These are phyloP conservation scores for Calidris pugnax DNA, from an alignment of 2,113 vertebrate genomes.

Conservation along the genomic window DNA sequence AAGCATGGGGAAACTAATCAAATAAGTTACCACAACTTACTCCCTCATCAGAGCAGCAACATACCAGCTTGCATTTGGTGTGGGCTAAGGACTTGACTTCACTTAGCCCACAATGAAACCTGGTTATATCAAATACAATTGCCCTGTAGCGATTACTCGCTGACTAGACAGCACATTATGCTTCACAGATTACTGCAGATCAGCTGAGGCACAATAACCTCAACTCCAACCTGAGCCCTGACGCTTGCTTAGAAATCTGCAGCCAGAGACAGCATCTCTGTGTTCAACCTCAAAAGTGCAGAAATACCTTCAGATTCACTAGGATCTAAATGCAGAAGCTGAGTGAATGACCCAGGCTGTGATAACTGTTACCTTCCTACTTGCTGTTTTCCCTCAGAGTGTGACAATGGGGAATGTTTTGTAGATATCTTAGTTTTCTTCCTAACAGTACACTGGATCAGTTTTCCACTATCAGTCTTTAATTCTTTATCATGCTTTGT, in stretches of 20 bases:
- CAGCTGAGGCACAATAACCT: not conserved
- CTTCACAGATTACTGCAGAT: not conserved
- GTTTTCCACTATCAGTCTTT: not conserved
- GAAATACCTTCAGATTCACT: not conserved
- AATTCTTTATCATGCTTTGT: not conserved
- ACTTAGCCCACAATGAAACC: not conserved
- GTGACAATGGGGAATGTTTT: not conserved
- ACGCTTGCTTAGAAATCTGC: not conserved
- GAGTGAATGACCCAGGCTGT: not conserved
- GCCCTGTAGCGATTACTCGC: not conserved
- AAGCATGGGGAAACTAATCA: not conserved
- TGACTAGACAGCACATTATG: rapidly evolving
- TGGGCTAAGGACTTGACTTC: not conserved
- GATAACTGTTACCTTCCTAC: not conserved
- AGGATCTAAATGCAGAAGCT: not conserved
- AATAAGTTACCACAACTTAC: not conserved
- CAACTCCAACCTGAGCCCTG: not conserved
- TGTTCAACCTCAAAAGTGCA: not conserved
- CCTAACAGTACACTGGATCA: not conserved
- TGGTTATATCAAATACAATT: too few relatives aligned
- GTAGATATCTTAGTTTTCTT: not conserved
- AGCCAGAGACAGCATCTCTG: not conserved
- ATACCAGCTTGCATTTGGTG: not conserved
- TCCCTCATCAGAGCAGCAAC: not conserved
- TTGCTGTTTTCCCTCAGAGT: not conserved